Evolutionary conservation across 2,888 invertebrate species (phyloP).

Genomic region (Heteromyza rotundicornis): DNA sequence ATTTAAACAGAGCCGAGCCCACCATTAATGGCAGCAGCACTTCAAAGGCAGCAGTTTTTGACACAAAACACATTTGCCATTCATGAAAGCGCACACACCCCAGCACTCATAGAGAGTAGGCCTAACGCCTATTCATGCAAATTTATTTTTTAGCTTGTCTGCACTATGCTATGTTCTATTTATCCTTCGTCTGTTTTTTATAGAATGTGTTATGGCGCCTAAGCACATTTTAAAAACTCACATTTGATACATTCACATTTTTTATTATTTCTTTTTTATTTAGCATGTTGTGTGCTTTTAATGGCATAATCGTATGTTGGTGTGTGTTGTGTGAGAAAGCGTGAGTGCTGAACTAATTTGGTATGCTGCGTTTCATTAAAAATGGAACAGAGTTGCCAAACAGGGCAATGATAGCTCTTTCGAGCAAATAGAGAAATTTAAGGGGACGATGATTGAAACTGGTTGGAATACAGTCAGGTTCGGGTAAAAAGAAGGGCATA

Average conservation of each 20-base stretch:
- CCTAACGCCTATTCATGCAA: not conserved
- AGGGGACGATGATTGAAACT: too few species aligned
- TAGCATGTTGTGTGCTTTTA: not conserved
- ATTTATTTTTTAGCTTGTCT: not conserved
- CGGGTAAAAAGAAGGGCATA: too few species aligned
- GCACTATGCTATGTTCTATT: not conserved
- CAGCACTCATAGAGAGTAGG: not conserved
- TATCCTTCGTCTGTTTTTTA: constrained; percentile 1
- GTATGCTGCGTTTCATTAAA: not conserved
- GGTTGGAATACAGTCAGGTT: too few species aligned
- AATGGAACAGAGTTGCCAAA: not conserved
- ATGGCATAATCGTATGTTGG: not conserved
- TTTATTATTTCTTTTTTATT: not conserved
- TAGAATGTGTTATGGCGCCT: not conserved
- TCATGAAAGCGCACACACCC: not conserved
- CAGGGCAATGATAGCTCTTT: too few species aligned
- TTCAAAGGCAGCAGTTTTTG: not conserved
- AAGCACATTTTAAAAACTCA: not conserved
- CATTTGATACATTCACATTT: not conserved
- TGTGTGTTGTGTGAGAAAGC: not conserved
- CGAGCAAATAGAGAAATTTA: too few species aligned
- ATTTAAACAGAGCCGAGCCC: not conserved
- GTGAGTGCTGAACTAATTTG: not conserved
- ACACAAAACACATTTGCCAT: not conserved
- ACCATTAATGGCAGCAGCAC: not conserved